Evolutionary conservation across 2,797 vertebrate genomes (phyloP), one percentile per base, ranked within the genome.

Genomic region (Myotis daubentonii): DNA sequence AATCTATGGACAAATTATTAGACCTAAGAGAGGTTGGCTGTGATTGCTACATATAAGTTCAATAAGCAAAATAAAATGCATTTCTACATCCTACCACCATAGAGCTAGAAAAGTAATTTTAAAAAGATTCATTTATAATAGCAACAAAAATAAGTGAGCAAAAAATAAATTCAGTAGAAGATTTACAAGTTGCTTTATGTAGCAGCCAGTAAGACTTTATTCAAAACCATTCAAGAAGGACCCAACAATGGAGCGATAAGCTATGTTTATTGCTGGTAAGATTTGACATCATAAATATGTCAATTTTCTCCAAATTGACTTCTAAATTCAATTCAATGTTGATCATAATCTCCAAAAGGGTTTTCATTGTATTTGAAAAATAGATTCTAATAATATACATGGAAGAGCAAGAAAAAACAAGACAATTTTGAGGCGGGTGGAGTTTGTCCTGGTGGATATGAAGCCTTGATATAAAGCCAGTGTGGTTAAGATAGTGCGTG

Each of bases 291-390:
- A 65, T 75, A 94, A 85, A 89, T 36, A 79, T 71, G 70, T 74
- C 86, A n/a, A 4, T 62, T 95, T 53, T 8, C 68, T 74, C 66
- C 51, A 70, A 60, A 82, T 86, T 47, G 74, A 51, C 74, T 84
- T 96, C 79, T 92, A 71, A 91, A 90, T 65, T 91, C 66, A 80
- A 66, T 93, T 96, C 70, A 30, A 62, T 93, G 83, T 55, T 57
- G 71, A 80, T 53, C 47, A 82, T 71, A 82, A 25, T 75, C 80
- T 68, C 57, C 75, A 75, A 72, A 83, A 49, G 30, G 0, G 12
- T 91, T 95, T 88, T 66, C 51, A 80, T 41, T 47, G 4, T 78
- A 60, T 22, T 93, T 86, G 88, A 78, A 68, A 91, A 83, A 55
- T 80, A n/a, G 65, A 83, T 91, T 83, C 66, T 90, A 66, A 92